Evolutionary conservation across 2,888 invertebrate species (phyloP).

Genomic region (Leptarthrus brevirostris): DNA sequence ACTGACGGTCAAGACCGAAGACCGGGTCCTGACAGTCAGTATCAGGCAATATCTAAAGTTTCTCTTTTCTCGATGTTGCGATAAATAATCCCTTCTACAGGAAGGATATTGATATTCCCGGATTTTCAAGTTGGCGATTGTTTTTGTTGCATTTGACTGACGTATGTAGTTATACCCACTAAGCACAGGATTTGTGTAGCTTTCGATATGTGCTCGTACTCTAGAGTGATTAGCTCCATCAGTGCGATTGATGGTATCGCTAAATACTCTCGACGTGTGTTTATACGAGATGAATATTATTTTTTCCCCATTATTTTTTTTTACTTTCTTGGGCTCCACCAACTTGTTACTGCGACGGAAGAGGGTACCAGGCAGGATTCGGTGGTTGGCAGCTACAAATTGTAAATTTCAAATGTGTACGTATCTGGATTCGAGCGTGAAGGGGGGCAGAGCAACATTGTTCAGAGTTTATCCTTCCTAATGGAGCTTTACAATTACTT

Average conservation of each 20-base stretch:
- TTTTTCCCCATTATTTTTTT: conserved; percentile 15
- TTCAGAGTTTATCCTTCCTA: conserved; percentile 39
- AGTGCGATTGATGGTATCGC: conserved; percentile 35
- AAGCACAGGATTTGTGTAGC: conserved; percentile 24
- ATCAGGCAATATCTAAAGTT: conserved; percentile 39
- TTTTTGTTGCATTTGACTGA: conserved; percentile 35
- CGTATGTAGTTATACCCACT: background rate
- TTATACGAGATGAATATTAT: conserved; percentile 41
- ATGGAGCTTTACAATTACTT: conserved; percentile 44
- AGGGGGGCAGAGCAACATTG: conserved; percentile 25
- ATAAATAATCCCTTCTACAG: conserved; percentile 36
- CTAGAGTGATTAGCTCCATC: conserved; percentile 21
- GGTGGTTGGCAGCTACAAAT: conserved; percentile 29
- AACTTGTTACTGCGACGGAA: background rate
- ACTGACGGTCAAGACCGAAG: background rate
- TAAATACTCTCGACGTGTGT: conserved; percentile 42
- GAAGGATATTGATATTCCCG: conserved; percentile 42
- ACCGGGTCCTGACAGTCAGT: too few species aligned
- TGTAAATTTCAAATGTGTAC: conserved; percentile 25
- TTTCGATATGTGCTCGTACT: conserved; percentile 22
- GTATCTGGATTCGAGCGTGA: too few species aligned
- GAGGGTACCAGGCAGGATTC: background rate
- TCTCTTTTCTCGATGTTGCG: conserved; percentile 10
- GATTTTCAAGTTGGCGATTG: conserved; percentile 27
- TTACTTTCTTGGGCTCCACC: conserved; percentile 2